These are phyloP conservation scores for Meriones psammophilus DNA, from an alignment of 2,797 vertebrate species.

Conservation along the genomic window DNA sequence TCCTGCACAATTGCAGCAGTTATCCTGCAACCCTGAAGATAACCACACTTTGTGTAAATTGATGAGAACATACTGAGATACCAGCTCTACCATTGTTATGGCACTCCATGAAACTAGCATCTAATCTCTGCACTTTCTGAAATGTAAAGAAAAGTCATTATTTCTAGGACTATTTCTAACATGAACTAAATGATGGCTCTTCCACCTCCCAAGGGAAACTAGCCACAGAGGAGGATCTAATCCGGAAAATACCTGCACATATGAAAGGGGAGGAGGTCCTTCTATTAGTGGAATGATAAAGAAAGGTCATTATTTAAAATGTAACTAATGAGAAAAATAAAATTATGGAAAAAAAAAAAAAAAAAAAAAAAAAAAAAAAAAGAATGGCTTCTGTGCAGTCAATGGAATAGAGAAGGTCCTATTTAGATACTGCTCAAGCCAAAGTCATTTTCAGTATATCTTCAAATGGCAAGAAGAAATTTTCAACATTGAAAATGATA, in stretches of 20 bases:
- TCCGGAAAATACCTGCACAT: no score
- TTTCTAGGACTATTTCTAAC: no score
- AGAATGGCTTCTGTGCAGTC: neutral
- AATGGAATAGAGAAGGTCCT: neutral
- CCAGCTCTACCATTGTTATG: neutral
- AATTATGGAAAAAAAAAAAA: no score
- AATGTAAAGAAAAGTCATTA: neutral
- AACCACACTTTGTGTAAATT: neutral
- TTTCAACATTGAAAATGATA: constrained; percentile 18
- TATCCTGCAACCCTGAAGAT: neutral
- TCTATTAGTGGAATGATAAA: no score
- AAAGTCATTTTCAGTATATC: constrained; percentile 17
- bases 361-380: no score
- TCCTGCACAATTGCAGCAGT: neutral
- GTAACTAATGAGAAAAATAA: no score
- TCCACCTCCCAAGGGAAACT: no score
- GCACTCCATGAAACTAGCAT: neutral
- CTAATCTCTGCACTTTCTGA: neutral
- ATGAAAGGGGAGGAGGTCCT: no score
- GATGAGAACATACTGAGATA: neutral
- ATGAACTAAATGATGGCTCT: no score
- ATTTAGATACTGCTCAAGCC: neutral
- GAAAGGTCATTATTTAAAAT: no score
- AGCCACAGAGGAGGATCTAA: no score
- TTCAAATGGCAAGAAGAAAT: constrained; percentile 33